Percentiles rank a stretch among this genome's conserved stretches.
phyloP scores from a whole-genome alignment of 2,113 vertebrate genomes.

The Dasypus novemcinctus region DNA sequence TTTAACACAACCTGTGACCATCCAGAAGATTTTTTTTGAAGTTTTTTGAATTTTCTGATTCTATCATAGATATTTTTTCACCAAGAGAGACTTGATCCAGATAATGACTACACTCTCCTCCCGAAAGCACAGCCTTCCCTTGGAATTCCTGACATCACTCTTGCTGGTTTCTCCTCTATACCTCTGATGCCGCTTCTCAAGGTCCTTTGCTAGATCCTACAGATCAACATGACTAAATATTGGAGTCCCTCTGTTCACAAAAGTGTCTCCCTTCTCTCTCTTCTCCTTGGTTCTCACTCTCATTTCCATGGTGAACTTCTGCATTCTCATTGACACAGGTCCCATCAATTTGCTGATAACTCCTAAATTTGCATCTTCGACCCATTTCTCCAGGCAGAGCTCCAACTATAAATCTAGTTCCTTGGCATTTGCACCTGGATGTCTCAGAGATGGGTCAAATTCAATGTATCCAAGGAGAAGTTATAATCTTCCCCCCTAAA shows the following conservation, averaged over 20 bases:
- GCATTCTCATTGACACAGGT: not conserved
- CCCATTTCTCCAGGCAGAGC: not conserved
- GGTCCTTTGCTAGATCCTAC: not conserved
- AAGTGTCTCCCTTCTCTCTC: not conserved
- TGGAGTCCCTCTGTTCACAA: not conserved
- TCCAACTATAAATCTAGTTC: not conserved
- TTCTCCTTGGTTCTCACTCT: not conserved
- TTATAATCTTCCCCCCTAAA: not conserved
- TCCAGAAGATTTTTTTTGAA: not conserved
- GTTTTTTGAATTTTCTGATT: not conserved
- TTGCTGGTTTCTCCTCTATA: not conserved
- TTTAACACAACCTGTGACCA: not conserved
- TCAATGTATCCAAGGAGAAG: not conserved
- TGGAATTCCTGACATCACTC: not conserved
- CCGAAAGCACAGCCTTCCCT: not conserved
- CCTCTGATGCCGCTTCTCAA: not conserved
- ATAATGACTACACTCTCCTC: not conserved
- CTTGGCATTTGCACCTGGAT: not conserved
- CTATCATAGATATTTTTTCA: conserved; percentile 24
- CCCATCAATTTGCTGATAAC: not conserved
- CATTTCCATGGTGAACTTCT: not conserved
- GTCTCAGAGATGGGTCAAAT: not conserved
- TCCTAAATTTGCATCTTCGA: not conserved
- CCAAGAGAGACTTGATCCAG: not conserved
- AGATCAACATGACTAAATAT: not conserved